phyloP scores from a whole-genome alignment of 2,888 invertebrate genomes.

The Amaurobius ferox region DNA sequence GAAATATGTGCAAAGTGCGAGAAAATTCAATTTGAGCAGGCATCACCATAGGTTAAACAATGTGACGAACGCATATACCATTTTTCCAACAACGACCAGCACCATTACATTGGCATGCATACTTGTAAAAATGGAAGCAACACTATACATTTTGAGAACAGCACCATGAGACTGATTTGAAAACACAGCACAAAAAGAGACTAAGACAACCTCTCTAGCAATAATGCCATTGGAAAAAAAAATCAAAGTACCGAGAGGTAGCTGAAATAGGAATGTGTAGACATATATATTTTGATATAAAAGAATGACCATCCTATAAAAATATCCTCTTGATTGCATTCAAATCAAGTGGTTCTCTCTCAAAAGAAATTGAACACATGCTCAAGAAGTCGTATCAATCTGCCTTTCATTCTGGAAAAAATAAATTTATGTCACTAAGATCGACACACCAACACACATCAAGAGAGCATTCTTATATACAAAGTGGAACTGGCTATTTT shows the following conservation, averaged over 20 bases:
- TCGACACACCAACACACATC: slow-evolving; percentile 55
- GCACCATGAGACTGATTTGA: slow-evolving; percentile 63
- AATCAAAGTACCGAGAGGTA: slow-evolving; percentile 59
- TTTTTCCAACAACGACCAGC: slow-evolving; percentile 37
- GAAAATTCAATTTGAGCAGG: too few species aligned
- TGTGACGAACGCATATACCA: not conserved
- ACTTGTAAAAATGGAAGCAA: slow-evolving; percentile 41
- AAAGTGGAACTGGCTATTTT: slow-evolving; percentile 27
- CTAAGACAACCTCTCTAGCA: slow-evolving; percentile 55
- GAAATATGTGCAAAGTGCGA: too few species aligned
- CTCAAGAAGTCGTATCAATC: slow-evolving; percentile 53
- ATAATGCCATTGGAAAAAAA: slow-evolving; percentile 11
- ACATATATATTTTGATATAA: slow-evolving; percentile 55
- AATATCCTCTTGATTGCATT: slow-evolving; percentile 56
- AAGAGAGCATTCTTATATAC: slow-evolving; percentile 31
- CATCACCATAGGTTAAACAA: not conserved
- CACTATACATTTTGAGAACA: slow-evolving; percentile 61
- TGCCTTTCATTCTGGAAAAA: slow-evolving; percentile 65
- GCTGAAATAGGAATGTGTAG: slow-evolving; percentile 71
- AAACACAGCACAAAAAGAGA: slow-evolving; percentile 65
- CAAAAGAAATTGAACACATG: slow-evolving; percentile 50
- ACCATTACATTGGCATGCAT: slow-evolving; percentile 58
- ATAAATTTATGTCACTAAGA: slow-evolving; percentile 29
- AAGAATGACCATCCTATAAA: slow-evolving; percentile 58
- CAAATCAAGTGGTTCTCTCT: slow-evolving; percentile 47